These are phyloP conservation scores for Bombyx mori DNA, from an alignment of 1,140 invertebrate genomes.

Conservation along the genomic window ASM3026992v2 NC_085129.1:406501-407000, in stretches of 20 bases:
- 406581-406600: conserved; percentile 52
- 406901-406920: neutral
- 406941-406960: too few relatives aligned
- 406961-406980: too few relatives aligned
- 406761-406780: conserved; percentile 79
- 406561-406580: neutral
- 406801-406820: conserved; percentile 80
- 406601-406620: conserved; percentile 51
- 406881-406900: conserved; percentile 9
- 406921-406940: too few relatives aligned
- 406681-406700: conserved; percentile 74
- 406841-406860: conserved; percentile 72
- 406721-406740: conserved; percentile 70
- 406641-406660: conserved; percentile 71
- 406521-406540: too few relatives aligned
- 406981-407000: too few relatives aligned
- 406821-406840: conserved; percentile 74
- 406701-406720: conserved; percentile 71
- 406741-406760: conserved; percentile 77
- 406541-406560: too few relatives aligned
- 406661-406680: conserved; percentile 76
- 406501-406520: too few relatives aligned
- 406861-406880: conserved; percentile 51
- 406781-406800: conserved; percentile 82
- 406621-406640: conserved; percentile 74